Conservation (phyloP, 2,113 vertebrate species). For the Poeciliopsis retropinna region DNA sequence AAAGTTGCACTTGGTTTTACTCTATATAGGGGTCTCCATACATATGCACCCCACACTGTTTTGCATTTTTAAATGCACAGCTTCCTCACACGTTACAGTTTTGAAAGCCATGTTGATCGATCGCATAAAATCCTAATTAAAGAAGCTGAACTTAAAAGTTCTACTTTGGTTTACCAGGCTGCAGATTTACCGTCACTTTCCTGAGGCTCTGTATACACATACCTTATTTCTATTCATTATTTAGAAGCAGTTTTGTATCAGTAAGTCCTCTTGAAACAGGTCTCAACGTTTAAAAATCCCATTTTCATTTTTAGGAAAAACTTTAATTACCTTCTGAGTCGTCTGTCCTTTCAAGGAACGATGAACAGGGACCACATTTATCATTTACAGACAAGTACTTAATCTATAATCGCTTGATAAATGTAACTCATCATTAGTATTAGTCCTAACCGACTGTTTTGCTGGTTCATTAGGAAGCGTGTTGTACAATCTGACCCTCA, state of each 20-base stretch:
- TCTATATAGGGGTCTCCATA: too few relatives aligned
- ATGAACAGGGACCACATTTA: background rate
- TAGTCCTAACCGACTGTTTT: background rate
- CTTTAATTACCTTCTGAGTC: background rate
- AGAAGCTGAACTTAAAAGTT: background rate
- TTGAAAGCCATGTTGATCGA: background rate
- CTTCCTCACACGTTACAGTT: background rate
- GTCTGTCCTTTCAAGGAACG: background rate
- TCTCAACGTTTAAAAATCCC: background rate
- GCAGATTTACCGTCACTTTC: background rate
- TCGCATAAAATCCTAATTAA: background rate
- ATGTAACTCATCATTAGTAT: background rate
- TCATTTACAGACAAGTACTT: background rate
- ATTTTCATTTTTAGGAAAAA: background rate
- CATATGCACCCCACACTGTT: too few relatives aligned
- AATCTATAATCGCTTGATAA: background rate
- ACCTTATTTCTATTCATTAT: background rate
- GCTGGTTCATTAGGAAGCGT: too few relatives aligned
- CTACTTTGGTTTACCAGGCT: background rate
- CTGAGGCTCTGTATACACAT: background rate
- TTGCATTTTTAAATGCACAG: background rate
- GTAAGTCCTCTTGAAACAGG: background rate
- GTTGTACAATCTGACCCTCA: background rate
- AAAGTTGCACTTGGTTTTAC: too few relatives aligned
- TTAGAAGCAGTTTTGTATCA: background rate